Base-by-base conservation (phyloP, 2,797 vertebrate genomes). In the Naso thynnoides region DNA sequence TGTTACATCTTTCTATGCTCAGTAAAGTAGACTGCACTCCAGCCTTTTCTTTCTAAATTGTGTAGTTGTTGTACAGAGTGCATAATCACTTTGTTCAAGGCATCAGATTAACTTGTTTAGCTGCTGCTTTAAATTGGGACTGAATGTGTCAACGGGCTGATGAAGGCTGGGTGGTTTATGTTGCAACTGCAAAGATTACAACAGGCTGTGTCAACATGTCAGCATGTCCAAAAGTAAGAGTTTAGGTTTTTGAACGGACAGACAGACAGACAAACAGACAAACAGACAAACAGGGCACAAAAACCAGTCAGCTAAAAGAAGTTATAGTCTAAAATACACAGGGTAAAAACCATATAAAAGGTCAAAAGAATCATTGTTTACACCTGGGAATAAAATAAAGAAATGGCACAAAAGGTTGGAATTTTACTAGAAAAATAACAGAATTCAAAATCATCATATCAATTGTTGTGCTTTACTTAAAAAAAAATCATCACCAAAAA, bases 171-270 rank as follows among this genome's bases (percentile, higher is more conserved):
- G 23, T 19, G 41, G 19, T 36, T 68, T n/a, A 44, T 63, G 52
- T 67, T 76, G 48, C n/a, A 76, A 53, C 38, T 68, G 18, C 19
- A 67, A 65, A 62, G 11, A 76, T 68, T 18, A 15, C 52, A 0
- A 65, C 69, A 68, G 53, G 19, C 57, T 48, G 64, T 15, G 60
- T n/a, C n/a, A n/a, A n/a, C n/a, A n/a, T 63, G 52, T 61, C 38
- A 63, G 29, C 60, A 64, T 26, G 2, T 9, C 21, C 33, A 47
- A 59, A 33, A 13, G 48, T n/a, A 45, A n/a, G 4, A 54, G n/a
- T 19, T 1, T 0, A 39, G 29, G 36, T 41, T 58, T 27, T 31
- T 49, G 6, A 76, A 52, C 66, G 41, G 68, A 60, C 41, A 54
- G 24, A 24, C 70, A 50, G 39, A 27, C 1, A 42, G 52, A 47